Base-by-base conservation (phyloP, 1,140 invertebrate genomes). In the Pogonomyrmex barbatus region DNA sequence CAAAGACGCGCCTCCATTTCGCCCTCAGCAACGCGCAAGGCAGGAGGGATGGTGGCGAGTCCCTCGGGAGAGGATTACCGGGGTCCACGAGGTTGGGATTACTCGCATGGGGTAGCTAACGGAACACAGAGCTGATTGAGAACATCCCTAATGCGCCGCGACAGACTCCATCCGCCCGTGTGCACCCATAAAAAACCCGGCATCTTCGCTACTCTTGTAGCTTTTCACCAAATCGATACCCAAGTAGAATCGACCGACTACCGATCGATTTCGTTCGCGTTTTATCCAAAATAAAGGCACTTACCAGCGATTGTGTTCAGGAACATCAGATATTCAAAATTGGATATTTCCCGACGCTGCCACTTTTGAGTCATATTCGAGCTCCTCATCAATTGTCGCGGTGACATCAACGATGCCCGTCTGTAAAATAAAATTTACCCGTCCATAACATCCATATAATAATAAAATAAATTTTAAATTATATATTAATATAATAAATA, bases 281-380 rank as follows among this genome's bases (percentile, higher is more conserved):
- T 17, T 68, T 33, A n/a, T 54, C 17, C 54, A 14, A 36, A 71
- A 10, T 45, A 77, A 67, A 75, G 39, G 73, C 73, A 95, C 96
- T 96, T 94, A 98, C 98, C 99, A 79, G 99, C 99, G 90, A 99
- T 99, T 6, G 99, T 99, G 94, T 99, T 99, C 75, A 99, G 96
- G 95, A 99, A 99, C 99, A 99, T 99, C 87, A 99, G 96, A 95
- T 99, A 99, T 94, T 99, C 99, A 94, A 99, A 99, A 95, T 99
- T 99, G 65, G 99, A 99, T 89, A 99, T 99, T 95, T 99, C 99
- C 36, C 99, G 96, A 12, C 98, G 96, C 95, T 99, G 99, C 99
- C 99, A 99, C 95, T 99, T 99, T 95, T 99, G 98, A 4, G 98
- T 99, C 99, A 99, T 99, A 95, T 99, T 99, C 10, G 99, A 99